phyloP scores from a whole-genome alignment of 2,888 invertebrate species.

The Caenorhabditis imperialis region DNA sequence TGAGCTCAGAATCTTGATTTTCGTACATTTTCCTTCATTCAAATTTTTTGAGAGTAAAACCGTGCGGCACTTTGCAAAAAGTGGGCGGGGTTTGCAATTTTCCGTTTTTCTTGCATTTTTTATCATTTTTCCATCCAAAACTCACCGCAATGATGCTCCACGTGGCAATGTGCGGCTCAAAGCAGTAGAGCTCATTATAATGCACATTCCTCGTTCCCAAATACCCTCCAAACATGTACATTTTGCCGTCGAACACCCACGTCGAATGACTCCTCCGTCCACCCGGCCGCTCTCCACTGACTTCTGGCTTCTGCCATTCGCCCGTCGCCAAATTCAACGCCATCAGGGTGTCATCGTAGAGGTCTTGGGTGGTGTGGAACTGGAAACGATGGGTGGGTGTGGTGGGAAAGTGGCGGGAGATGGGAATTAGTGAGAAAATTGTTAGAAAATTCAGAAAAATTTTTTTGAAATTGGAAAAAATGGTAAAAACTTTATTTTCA shows the following conservation, averaged over 20 bases:
- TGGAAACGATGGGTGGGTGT: conserved; percentile 70
- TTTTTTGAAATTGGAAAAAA: too few relatives aligned
- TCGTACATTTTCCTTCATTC: too few relatives aligned
- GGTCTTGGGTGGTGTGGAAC: conserved; percentile 83
- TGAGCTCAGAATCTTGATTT: too few relatives aligned
- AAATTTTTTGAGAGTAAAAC: too few relatives aligned
- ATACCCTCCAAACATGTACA: conserved; percentile 93
- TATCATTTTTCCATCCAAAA: too few relatives aligned
- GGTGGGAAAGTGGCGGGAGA: background rate
- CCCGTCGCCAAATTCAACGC: conserved; percentile 84
- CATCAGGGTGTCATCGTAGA: conserved; percentile 82
- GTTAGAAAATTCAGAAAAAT: too few relatives aligned
- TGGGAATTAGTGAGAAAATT: background rate
- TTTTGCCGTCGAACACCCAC: conserved; percentile 85
- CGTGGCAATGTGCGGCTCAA: conserved; percentile 80
- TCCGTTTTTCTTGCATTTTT: too few relatives aligned
- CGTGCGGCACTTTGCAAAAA: too few relatives aligned
- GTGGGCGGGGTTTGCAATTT: too few relatives aligned
- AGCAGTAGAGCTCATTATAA: conserved; percentile 88
- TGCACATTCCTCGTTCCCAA: conserved; percentile 86
- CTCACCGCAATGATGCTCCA: conserved; percentile 81
- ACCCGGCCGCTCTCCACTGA: conserved; percentile 82
- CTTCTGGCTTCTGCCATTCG: conserved; percentile 84
- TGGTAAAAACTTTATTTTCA: too few relatives aligned
- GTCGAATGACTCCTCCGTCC: conserved; percentile 92